Base-by-base conservation (phyloP, 2,888 invertebrate genomes). In the Ypsolopha sequella region DNA sequence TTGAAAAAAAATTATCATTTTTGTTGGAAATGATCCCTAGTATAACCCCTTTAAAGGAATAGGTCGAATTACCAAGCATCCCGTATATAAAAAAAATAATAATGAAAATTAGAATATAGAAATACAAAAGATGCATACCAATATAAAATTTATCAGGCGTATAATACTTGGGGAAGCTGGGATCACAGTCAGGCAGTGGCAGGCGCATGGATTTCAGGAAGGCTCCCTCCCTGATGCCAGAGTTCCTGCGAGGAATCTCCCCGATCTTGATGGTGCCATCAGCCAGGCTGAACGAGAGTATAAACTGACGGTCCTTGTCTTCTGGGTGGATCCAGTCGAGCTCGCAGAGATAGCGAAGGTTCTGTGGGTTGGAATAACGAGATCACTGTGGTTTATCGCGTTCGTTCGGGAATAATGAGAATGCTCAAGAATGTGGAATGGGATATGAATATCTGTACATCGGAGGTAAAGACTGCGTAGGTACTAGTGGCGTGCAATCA, bases 251-350 rank as follows among this genome's bases (percentile, higher is more conserved):
- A 2, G 89, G 89, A 4, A 92, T 87, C 73, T 96, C 96, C 53
- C 88, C 89, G 53, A 96, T 92, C 59, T 89, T 88, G 61, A 95
- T 89, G 55, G 90, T 90, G 51, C 95, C 93, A 61, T 95, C 93
- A 6, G 91, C 90, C 43, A 96, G 85, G 53, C 90, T 90, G 76
- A 95, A 96, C 3, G 91, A 89, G 39, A 96, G 68, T 39, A 95
- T 87, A 70, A 96, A 96, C 58, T 90, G 84, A 36, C 96, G 89
- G 2, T 90, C 90, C 36, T 87, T 73, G 72, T 96, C 95, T 65
- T 95, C 95, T 0, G 94, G 94, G 65, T 93, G 91, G 6, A 92
- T 89, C 56, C 91, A 91, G 60, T 95, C 94, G 86, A 96, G 85
- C 54, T 90, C 87, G 68, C 94, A 93, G 50, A 91, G 90, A 68